Evolutionary conservation across 2,113 vertebrate genomes (phyloP).

Genomic region (Lophius piscatorius): DNA sequence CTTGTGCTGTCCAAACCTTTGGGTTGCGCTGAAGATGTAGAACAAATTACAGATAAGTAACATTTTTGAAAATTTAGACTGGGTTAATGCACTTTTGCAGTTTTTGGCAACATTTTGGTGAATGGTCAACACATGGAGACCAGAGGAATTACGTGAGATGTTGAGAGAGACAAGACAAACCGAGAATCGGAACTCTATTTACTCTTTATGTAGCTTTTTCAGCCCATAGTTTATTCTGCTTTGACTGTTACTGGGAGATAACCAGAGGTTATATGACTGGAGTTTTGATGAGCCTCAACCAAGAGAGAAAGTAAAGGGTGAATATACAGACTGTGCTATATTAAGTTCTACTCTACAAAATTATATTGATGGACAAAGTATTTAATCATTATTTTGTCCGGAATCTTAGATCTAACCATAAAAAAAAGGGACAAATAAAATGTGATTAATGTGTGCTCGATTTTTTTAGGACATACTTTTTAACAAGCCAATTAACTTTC

Average conservation of each 20-base stretch:
- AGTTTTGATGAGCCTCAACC: constrained; percentile 36
- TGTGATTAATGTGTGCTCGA: no score
- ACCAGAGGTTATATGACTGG: constrained; percentile 50
- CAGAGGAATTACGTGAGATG: constrained; percentile 13
- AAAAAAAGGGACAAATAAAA: no score
- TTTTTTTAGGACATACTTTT: no score
- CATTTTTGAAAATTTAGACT: constrained; percentile 12
- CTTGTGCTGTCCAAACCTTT: background rate
- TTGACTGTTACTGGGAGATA: constrained; percentile 42
- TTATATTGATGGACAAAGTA: background rate
- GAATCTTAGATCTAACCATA: no score
- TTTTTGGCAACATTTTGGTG: constrained; percentile 1
- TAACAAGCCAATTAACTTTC: no score
- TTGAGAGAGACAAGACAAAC: constrained; percentile 20
- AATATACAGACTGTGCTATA: constrained; percentile 10
- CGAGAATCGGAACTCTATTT: constrained; percentile 42
- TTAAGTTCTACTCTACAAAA: background rate
- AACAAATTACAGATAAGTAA: background rate
- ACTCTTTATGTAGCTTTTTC: constrained; percentile 45
- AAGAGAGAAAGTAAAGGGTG: background rate
- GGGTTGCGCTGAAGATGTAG: no score
- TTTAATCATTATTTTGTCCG: background rate
- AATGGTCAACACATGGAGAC: background rate
- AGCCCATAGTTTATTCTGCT: constrained; percentile 38
- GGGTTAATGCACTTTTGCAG: constrained; percentile 10